Conservation (phyloP, 2,113 vertebrate genomes). For the Rattus rattus region DNA sequence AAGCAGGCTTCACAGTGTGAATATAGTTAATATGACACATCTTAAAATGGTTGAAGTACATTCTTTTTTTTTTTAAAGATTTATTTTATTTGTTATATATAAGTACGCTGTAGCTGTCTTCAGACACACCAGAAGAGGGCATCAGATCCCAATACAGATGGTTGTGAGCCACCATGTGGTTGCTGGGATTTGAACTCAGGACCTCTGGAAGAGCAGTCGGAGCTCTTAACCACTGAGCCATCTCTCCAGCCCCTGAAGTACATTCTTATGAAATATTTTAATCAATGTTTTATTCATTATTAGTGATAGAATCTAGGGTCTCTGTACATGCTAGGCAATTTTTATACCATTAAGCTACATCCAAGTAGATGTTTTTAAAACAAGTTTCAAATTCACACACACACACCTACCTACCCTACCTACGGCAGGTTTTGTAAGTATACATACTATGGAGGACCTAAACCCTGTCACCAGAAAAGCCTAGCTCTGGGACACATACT, state of each 20-base stretch:
- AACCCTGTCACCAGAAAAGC: neutral
- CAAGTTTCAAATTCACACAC: slow-evolving; percentile 4
- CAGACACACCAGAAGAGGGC: too few species aligned
- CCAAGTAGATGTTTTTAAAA: neutral
- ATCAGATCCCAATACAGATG: too few species aligned
- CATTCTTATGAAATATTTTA: neutral
- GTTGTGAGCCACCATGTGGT: too few species aligned
- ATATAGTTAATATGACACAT: neutral
- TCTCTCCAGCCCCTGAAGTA: neutral
- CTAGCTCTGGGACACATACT: neutral
- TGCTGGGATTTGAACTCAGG: too few species aligned
- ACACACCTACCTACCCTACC: neutral
- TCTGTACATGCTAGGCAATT: neutral
- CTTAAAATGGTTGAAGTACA: neutral
- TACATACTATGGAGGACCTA: neutral
- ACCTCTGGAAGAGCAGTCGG: too few species aligned
- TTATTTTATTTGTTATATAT: too few species aligned
- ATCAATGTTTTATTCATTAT: neutral
- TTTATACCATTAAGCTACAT: neutral
- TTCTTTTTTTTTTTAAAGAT: too few species aligned
- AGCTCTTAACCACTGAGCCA: too few species aligned
- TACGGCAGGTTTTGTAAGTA: neutral
- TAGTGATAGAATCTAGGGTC: neutral
- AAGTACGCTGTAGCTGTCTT: too few species aligned
- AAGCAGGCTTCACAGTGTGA: neutral